Percentiles rank a stretch among this genome's conserved stretches.
Conservation (phyloP, 2,113 vertebrate species). For the Plotosus lineatus region DNA sequence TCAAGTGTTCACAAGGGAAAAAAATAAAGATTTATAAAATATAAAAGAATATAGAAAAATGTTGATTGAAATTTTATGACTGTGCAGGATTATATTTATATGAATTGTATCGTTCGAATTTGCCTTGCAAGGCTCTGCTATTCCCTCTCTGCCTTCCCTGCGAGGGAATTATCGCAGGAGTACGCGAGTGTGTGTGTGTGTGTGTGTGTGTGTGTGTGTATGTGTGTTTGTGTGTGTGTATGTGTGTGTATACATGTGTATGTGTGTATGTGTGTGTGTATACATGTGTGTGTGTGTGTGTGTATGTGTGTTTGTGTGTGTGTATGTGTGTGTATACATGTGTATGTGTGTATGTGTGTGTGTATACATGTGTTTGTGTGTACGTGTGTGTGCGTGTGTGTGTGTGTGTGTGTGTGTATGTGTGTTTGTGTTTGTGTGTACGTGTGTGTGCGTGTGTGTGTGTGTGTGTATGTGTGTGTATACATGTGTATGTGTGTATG, state of each 20-base stretch:
- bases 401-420: slow-evolving; percentile 15
- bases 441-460: slow-evolving; percentile 22
- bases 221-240: neutral
- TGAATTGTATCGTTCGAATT: too few relatives aligned
- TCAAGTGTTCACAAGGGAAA: too few relatives aligned
- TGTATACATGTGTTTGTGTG: neutral
- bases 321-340: neutral
- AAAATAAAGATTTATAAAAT: too few relatives aligned
- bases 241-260: too few relatives aligned
- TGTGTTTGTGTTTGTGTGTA: neutral
- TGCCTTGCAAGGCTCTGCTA: neutral
- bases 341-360: neutral
- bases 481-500: neutral
- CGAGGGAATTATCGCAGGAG: neutral
- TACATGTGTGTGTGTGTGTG: neutral
- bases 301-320: neutral
- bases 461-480: slow-evolving; percentile 30
- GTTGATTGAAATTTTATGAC: too few relatives aligned
- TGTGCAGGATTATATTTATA: too few relatives aligned
- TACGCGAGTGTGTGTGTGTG: slow-evolving; percentile 27
- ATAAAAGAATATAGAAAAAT: too few relatives aligned
- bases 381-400: slow-evolving; percentile 29
- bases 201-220: slow-evolving; percentile 20
- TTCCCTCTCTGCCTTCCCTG: neutral
- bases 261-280: neutral